Evolutionary conservation across 1,140 invertebrate genomes (phyloP), one percentile per base, ranked within the genome.

Genomic region (Tenebrio molitor): DNA sequence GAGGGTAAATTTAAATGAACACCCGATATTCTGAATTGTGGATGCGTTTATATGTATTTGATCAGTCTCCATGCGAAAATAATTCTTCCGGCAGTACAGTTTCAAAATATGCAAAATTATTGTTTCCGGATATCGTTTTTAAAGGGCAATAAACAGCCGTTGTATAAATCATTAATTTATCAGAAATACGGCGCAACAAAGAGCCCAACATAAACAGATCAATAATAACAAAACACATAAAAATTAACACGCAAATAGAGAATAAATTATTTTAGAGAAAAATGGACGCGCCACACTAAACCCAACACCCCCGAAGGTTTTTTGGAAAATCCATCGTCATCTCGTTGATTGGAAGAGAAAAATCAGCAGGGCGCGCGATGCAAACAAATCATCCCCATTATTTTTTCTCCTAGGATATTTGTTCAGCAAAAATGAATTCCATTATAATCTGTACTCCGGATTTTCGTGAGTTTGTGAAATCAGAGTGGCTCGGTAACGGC

Each of bases 381-480:
- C 50, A 58, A 58, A 58, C 23, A 58, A 58, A 58, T 58, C 21
- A 33, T 58, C 23, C 15, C 50, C 50, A 58, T 58, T 58, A 58
- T 58, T 58, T 58, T 58, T 58, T 58, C 50, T 58, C n/a, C 34
- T 42, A 66, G 34, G 33, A 66, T 66, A 66, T 66, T 66, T 66
- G 64, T 44, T 42, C 64, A 66, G 36, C 64, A 66, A 44, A 66
- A 66, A 66, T 66, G 64, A 66, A 66, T 66, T 42, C 64, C 64
- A 66, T 66, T 66, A 66, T 66, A 66, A 66, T 66, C 64, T 66
- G 36, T 66, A 42, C 64, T 41, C 36, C 14, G 36, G 36, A 17
- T 66, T 42, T 42, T 66, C 64, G 64, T 44, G 67, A 64, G 69
- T 71, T 71, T 71, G 68, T 53, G 71, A 72, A 75, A 77, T 77